A percentile compares a stretch with the other conserved stretches of the same genome.
These are phyloP conservation scores for Sebastes cheni DNA, from an alignment of 2,797 vertebrate genomes.

Conservation along the genomic window DNA sequence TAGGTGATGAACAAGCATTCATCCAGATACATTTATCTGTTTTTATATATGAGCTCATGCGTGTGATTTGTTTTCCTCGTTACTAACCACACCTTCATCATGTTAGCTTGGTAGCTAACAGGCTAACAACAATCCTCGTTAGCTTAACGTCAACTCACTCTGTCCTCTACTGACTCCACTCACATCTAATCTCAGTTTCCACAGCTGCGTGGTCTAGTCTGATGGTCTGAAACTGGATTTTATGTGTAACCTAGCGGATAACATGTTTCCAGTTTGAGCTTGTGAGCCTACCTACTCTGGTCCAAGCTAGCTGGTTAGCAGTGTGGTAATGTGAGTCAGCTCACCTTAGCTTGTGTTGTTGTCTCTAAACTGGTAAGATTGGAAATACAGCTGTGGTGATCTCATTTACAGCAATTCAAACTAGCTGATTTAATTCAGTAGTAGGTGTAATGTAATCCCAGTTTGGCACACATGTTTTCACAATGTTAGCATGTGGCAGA, in stretches of 20 bases:
- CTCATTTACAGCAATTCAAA: neutral
- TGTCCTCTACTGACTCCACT: neutral
- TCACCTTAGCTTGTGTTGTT: neutral
- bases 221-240: neutral
- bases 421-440: neutral
- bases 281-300: neutral
- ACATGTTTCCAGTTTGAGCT: neutral
- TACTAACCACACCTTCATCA: slow-evolving; percentile 19
- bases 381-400: neutral
- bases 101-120: slow-evolving; percentile 39
- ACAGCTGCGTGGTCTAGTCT: accelerated
- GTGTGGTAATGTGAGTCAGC: neutral
- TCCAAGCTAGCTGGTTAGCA: slow-evolving; percentile 24
- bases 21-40: neutral
- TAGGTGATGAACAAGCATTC: neutral
- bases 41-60: neutral
- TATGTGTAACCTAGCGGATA: neutral
- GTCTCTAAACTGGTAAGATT: neutral
- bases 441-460: no score
- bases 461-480: neutral
- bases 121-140: slow-evolving; percentile 69
- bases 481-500: neutral
- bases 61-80: neutral
- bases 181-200: neutral
- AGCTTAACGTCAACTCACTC: slow-evolving; percentile 15